phyloP scores from a whole-genome alignment of 2,113 vertebrate genomes.

The Cochlearius cochlearius region DNA sequence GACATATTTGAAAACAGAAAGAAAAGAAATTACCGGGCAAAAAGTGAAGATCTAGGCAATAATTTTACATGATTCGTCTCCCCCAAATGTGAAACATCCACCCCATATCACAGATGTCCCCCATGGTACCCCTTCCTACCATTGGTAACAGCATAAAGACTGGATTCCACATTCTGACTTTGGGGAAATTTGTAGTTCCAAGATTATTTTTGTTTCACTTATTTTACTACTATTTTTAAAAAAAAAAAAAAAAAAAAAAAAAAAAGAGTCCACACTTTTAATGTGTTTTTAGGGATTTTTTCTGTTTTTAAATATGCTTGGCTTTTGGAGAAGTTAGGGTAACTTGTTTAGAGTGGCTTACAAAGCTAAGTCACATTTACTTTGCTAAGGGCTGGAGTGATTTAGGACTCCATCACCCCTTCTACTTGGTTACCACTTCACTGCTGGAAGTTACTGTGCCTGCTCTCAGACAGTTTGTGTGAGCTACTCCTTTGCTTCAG shows the following conservation, averaged over 20 bases:
- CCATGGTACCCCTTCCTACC: background rate
- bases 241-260: background rate
- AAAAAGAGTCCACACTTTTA: background rate
- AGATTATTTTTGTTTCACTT: background rate
- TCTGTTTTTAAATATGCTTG: background rate
- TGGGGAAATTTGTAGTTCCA: background rate
- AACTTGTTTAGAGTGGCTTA: background rate
- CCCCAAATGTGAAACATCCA: background rate
- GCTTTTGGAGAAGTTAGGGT: background rate
- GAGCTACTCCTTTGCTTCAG: background rate
- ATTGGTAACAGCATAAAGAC: background rate
- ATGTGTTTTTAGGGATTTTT: background rate
- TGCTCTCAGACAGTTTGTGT: background rate
- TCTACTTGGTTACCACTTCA: background rate
- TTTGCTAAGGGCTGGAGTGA: background rate
- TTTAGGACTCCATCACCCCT: background rate
- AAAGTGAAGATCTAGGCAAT: background rate
- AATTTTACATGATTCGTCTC: background rate
- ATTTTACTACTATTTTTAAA: background rate
- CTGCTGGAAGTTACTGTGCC: background rate
- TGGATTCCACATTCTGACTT: background rate
- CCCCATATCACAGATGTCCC: background rate
- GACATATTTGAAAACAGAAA: background rate
- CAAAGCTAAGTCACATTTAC: background rate
- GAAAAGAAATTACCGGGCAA: background rate